Base-by-base conservation (phyloP, 2,888 invertebrate genomes). In the Drosophila prostipennis region DNA sequence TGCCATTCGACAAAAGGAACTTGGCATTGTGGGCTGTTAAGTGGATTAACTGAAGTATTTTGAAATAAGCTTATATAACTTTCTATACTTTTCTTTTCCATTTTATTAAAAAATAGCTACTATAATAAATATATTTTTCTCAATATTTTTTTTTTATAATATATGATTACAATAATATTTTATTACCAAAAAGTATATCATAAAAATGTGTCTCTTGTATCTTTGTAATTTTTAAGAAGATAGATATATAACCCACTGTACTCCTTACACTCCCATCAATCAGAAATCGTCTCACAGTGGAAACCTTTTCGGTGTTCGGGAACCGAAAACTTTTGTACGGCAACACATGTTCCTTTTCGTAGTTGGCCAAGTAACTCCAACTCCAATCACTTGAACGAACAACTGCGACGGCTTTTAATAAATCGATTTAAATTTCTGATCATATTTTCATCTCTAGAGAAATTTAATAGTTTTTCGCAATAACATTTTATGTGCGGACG, bases 401-500 rank as follows among this genome's bases (percentile, higher is more conserved):
- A 71, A 75, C 71, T 72, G 69, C 69, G 56, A 64, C 56, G 76
- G 76, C 75, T 90, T 89, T 90, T 89, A 89, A 90, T 90, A 90
- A 90, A 90, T 90, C 90, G 90, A 90, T 90, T 90, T 87, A 90
- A 87, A 89, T 89, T 88, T 90, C 87, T 87, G 88, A 88, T 89
- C 89, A 89, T 89, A 90, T 84, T 82, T 89, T 79, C 83, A 84
- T 88, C 88, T 79, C 88, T 67, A 23, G 85, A 85, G 88, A 88
- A 89, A 89, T 89, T 83, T 87, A 78, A 85, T 88, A 88, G 87
- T 89, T 88, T 85, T 76, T 70, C 63, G 79, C 87, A 85, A 80
- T 84, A 84, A 77, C 77, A 85, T 81, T 82, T 82, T 82, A 74
- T 82, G 76, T 56, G 74, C 61, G 55, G 55, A 52, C 54, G 61